Percentiles rank a stretch among this genome's conserved stretches.
phyloP scores from a whole-genome alignment of 2,113 vertebrate genomes.

The Pseudois nayaur region DNA sequence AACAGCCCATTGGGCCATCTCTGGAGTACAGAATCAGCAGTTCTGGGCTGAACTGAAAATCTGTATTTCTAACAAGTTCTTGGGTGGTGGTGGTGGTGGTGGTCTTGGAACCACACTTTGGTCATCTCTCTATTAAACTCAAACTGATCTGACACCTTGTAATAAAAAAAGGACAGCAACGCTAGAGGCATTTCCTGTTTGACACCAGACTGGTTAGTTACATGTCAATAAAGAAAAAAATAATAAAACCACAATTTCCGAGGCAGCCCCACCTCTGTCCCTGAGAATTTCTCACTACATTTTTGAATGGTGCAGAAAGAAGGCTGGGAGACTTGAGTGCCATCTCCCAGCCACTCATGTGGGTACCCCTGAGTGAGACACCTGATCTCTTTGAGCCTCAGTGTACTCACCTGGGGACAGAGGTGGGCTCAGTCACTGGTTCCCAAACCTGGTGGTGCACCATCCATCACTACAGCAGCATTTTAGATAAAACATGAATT shows the following conservation, averaged over 20 bases:
- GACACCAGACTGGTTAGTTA: conserved; percentile 1
- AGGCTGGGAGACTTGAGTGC: not conserved
- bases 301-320: not conserved
- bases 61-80: not conserved
- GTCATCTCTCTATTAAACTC: not conserved
- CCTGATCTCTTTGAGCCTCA: not conserved
- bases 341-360: not conserved
- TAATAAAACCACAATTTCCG: not conserved
- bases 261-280: not conserved
- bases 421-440: not conserved
- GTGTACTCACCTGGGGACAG: not conserved
- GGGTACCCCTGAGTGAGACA: not conserved
- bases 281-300: not conserved
- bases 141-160: not conserved
- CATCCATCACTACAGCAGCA: not conserved
- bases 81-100: not conserved
- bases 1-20: not conserved
- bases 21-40: not conserved
- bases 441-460: not conserved
- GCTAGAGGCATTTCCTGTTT: conserved; percentile 45
- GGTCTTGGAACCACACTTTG: not conserved
- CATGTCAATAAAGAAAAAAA: conserved; percentile 30
- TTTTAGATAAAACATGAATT: conserved; percentile 1
- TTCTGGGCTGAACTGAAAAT: not conserved
- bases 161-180: not conserved